Evolutionary conservation across 2,888 invertebrate genomes (phyloP), one percentile per base, ranked within the genome.

Genomic region (Camponotus fellah): DNA sequence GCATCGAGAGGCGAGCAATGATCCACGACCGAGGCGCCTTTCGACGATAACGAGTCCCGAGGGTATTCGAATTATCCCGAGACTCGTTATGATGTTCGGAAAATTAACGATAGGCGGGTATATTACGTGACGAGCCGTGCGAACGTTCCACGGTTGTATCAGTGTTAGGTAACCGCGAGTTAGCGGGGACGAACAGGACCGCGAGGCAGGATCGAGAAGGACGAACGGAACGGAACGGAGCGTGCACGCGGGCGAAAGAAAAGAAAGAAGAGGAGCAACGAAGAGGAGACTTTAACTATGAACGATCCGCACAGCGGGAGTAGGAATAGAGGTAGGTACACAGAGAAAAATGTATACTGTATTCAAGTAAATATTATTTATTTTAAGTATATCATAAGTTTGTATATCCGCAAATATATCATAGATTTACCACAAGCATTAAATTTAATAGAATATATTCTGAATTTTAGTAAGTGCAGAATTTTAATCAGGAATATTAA

Each of bases 61-160:
- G 87, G 82, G 81, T 86, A 87, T 90, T 87, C 83, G 84, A 89
- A 87, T 88, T 90, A 87, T 76, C 77, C 65, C 64, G 64, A 75
- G 77, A 87, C 77, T 87, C 90, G 86, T 86, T 85, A 81, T 60
- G 85, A 87, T 86, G 81, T 82, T 82, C 79, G 79, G 74, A 69
- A 84, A 87, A 90, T 90, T 90, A 90, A 90, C 88, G 87, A 87
- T 82, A 82, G 84, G 68, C 58, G 84, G 85, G 82, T 84, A 83
- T 65, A 43, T 74, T 79, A 79, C 75, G 82, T 68, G 83, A 86
- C 72, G 66, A 69, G 64, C 60, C 79, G 82, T 64, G 86, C 85
- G 84, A 85, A 88, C 74, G 62, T 72, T 84, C 75, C 62, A 17
- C 34, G 60, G 65, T 37, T 82, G 40, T 84, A 83, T 88, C 84